Conservation (phyloP, 2,888 invertebrate genomes). For the Melanostoma mellinum region DNA sequence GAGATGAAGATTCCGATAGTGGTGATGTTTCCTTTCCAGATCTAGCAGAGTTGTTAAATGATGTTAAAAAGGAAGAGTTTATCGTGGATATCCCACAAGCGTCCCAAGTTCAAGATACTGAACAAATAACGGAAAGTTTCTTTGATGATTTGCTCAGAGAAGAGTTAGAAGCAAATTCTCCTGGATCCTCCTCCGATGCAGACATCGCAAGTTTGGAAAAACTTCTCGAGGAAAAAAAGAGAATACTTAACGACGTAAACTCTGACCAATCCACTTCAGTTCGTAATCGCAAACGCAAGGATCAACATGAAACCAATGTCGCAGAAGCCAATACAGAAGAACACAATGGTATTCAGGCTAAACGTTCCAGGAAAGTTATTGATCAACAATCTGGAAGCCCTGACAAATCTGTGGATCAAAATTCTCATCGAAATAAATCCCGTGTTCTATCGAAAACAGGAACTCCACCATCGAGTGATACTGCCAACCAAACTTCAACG, state of each 20-base stretch:
- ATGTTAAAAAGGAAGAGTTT: slow-evolving; percentile 41
- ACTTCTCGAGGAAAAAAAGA: slow-evolving; percentile 34
- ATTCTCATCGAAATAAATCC: background rate
- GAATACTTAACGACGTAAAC: background rate
- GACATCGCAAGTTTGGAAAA: slow-evolving; percentile 33
- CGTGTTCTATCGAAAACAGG: too few relatives aligned
- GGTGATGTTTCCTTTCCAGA: slow-evolving; percentile 1
- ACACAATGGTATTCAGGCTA: background rate
- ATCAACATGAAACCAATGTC: background rate
- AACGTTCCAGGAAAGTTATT: slow-evolving; percentile 1
- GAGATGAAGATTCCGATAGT: background rate
- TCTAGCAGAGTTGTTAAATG: slow-evolving; percentile 30
- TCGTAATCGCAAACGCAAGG: slow-evolving; percentile 1
- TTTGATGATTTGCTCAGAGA: slow-evolving; percentile 26
- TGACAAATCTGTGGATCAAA: background rate
- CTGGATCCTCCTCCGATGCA: slow-evolving; percentile 1
- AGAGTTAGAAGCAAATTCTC: background rate
- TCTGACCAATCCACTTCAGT: background rate
- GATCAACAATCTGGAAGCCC: background rate
- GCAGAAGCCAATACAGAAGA: background rate
- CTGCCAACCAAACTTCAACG: background rate
- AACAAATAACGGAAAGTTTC: slow-evolving; percentile 14
- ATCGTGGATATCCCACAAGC: slow-evolving; percentile 6
- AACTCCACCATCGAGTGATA: background rate
- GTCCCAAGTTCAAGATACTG: background rate